phyloP scores from a whole-genome alignment of 1,140 invertebrate species.

The Meteorus sp. region DNA sequence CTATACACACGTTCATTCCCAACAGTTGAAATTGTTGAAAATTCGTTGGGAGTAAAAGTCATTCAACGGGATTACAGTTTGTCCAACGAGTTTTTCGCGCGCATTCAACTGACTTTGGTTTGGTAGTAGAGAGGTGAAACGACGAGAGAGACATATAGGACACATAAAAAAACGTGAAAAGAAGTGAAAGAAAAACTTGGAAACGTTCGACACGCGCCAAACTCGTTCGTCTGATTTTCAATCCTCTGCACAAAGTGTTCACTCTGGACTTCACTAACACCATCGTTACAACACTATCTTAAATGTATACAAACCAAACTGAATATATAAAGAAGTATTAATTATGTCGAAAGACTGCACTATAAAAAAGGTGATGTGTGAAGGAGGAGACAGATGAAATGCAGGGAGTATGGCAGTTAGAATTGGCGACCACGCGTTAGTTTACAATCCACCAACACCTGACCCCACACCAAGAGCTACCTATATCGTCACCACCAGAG shows the following conservation, averaged over 20 bases:
- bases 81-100: constrained; percentile 21
- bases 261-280: constrained; percentile 2
- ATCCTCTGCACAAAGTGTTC: too few relatives aligned
- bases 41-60: constrained; percentile 6
- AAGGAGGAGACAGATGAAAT: not conserved
- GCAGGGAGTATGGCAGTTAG: constrained; percentile 20
- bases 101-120: constrained; percentile 22
- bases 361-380: constrained; percentile 6
- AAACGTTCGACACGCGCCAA: constrained; percentile 26
- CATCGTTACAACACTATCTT: not conserved
- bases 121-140: not conserved
- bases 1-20: not conserved
- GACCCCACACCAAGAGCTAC: constrained; percentile 18
- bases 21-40: not conserved
- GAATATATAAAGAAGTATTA: too few relatives aligned
- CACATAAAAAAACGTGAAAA: too few relatives aligned
- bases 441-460: constrained; percentile 6
- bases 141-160: too few relatives aligned
- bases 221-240: constrained; percentile 18
- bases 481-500: constrained; percentile 19
- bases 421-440: constrained; percentile 11
- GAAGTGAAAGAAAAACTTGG: constrained; percentile 16
- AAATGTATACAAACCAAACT: too few relatives aligned
- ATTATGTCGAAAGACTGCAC: not conserved
- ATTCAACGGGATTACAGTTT: constrained; percentile 23